Evolutionary conservation across 1,140 invertebrate genomes (phyloP), one percentile per base, ranked within the genome.

Genomic region (Dendrolimus kikuchii): DNA sequence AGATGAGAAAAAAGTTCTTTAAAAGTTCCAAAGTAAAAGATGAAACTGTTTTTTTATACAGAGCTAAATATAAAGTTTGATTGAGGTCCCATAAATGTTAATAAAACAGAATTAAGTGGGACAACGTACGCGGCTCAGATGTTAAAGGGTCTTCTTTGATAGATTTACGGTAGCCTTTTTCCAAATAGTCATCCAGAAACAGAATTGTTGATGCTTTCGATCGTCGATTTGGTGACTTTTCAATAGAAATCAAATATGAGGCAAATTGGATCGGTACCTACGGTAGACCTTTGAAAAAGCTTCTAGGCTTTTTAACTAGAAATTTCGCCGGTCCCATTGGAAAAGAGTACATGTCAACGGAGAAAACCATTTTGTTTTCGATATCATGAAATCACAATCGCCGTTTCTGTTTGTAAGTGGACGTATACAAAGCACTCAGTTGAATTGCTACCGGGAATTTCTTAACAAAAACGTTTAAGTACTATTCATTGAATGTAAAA

Each of bases 191-290:
- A 37, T 36, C 36, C 47, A 45, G 51, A 62, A 69, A 63, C 66
- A 43, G 63, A 69, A 69, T 66, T 54, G 43, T 46, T 66, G 60
- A 69, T 69, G 57, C 59, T 41, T 46, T 52, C 50, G 42, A 62
- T 60, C 51, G 45, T 4, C 51, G 59, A 57, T 56, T 49, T 52
- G 52, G 59, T 60, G 59, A 62, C 62, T 64, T 53, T 49, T 57
- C 60, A 60, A 60, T 63, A 54, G 50, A 59, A 50, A 65, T 62
- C 60, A 65, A 68, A 68, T 63, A 66, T 63, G 49, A 61, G 42
- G 46, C 45, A 54, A 63, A 60, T 67, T 60, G 61, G 54, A 59
- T 59, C 49, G 10, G 52, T 59, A 48, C 40, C 51, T 54, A 53
- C 45, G 40, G 5, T 23, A 51, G 46, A 42, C 43, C 47, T 38